phyloP scores from a whole-genome alignment of 1,140 invertebrate genomes.

The Lerema accius region DNA sequence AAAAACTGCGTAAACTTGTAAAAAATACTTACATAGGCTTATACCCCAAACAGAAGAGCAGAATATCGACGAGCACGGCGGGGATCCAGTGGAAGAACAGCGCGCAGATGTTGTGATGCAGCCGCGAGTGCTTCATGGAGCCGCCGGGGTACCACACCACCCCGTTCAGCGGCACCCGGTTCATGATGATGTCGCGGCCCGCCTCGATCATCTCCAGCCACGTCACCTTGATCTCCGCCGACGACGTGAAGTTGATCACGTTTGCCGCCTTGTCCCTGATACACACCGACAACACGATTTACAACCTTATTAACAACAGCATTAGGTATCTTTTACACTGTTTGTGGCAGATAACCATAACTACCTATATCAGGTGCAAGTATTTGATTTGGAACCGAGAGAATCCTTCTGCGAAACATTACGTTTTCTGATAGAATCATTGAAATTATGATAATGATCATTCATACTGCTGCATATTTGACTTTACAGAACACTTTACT shows the following conservation, averaged over 20 bases:
- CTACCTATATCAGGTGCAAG: too few relatives aligned
- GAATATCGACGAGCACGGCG: conserved; percentile 90
- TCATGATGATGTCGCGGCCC: conserved; percentile 89
- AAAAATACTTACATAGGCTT: conserved; percentile 89
- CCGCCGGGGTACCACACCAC: conserved; percentile 92
- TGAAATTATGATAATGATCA: too few relatives aligned
- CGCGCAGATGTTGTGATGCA: conserved; percentile 90
- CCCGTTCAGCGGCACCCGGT: conserved; percentile 88
- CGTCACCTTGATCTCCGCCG: conserved; percentile 91
- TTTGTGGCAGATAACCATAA: too few relatives aligned
- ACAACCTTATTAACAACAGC: conserved; percentile 29
- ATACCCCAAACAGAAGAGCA: conserved; percentile 90
- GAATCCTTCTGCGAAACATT: too few relatives aligned
- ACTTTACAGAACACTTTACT: too few relatives aligned
- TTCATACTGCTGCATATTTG: too few relatives aligned
- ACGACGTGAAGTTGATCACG: conserved; percentile 88
- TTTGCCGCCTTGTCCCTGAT: conserved; percentile 74
- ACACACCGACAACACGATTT: too few relatives aligned
- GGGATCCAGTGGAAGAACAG: conserved; percentile 93
- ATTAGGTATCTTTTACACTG: too few relatives aligned
- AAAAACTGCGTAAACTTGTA: too few relatives aligned
- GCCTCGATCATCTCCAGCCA: conserved; percentile 92
- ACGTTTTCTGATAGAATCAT: too few relatives aligned
- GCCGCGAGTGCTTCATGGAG: conserved; percentile 91
- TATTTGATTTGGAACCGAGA: too few relatives aligned